A percentile compares a stretch with the other conserved stretches of the same genome.
These are phyloP conservation scores for Ranitomeya variabilis DNA, from an alignment of 2,113 vertebrate species.

Conservation along the genomic window DNA sequence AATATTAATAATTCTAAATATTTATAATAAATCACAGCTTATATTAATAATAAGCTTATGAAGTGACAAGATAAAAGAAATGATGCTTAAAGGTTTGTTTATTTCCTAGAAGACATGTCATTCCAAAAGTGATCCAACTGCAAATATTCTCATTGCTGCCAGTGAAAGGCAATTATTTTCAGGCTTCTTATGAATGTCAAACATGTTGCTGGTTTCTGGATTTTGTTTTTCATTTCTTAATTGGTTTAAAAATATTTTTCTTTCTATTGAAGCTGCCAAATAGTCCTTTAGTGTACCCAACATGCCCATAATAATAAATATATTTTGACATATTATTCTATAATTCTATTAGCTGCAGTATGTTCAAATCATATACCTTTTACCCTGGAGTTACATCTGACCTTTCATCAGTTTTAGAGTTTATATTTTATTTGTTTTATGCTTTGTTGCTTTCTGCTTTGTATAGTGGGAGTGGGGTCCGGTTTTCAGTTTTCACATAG, in stretches of 20 bases:
- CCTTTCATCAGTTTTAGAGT: too few species aligned
- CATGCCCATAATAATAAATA: background rate
- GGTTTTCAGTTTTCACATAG: too few species aligned
- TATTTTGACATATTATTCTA: background rate
- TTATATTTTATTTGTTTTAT: too few species aligned
- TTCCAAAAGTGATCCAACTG: background rate
- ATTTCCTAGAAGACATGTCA: background rate
- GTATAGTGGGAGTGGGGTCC: too few species aligned
- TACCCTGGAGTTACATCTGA: too few species aligned
- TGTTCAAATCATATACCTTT: too few species aligned
- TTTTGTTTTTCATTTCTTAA: background rate
- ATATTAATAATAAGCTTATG: background rate
- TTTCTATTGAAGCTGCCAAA: background rate
- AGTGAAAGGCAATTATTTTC: slow-evolving; percentile 16
- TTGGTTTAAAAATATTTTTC: background rate
- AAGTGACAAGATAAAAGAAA: background rate
- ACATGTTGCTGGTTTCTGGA: background rate
- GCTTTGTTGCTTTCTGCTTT: too few species aligned
- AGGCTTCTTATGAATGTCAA: background rate
- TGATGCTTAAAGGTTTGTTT: background rate
- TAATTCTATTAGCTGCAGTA: background rate
- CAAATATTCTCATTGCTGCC: slow-evolving; percentile 5
- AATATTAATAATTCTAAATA: background rate
- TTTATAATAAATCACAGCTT: background rate
- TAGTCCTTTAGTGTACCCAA: background rate